A percentile compares a stretch with the other conserved stretches of the same genome.
phyloP scores from a whole-genome alignment of 2,113 vertebrate species.

The Phaethon lepturus region DNA sequence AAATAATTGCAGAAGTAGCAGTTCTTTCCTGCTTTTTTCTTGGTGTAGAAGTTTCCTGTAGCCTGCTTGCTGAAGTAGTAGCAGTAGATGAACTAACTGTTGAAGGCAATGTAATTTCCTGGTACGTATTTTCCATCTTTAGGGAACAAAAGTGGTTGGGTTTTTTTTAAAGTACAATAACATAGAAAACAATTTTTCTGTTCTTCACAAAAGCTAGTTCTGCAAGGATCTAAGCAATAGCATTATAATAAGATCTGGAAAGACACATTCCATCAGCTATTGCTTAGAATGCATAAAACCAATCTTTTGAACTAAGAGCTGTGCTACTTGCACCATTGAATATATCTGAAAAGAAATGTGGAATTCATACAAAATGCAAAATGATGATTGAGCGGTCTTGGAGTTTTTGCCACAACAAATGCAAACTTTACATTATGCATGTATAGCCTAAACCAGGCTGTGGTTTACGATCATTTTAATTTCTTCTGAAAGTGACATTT shows the following conservation, averaged over 20 bases:
- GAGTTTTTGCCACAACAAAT: neutral
- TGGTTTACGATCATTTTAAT: neutral
- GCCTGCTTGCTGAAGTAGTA: conserved; percentile 67
- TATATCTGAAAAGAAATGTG: neutral
- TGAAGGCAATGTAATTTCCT: conserved; percentile 79
- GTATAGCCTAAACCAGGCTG: neutral
- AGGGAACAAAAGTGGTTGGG: conserved; percentile 56
- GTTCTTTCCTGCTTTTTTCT: conserved; percentile 29
- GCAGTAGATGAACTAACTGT: conserved; percentile 66
- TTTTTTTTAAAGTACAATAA: neutral
- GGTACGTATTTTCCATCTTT: conserved; percentile 85
- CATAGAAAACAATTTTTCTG: neutral
- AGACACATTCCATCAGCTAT: neutral
- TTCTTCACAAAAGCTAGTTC: neutral
- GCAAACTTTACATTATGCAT: neutral
- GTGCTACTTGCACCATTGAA: neutral
- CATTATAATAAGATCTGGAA: neutral
- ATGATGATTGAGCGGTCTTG: neutral
- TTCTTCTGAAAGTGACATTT: neutral
- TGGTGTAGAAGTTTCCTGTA: conserved; percentile 57
- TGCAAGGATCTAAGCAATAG: neutral
- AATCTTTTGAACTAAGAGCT: neutral
- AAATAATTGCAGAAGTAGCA: conserved; percentile 42
- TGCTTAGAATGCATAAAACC: conserved; percentile 5
- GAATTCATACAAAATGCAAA: neutral